phyloP scores from a whole-genome alignment of 2,113 vertebrate species.

The Marmota monax region DNA sequence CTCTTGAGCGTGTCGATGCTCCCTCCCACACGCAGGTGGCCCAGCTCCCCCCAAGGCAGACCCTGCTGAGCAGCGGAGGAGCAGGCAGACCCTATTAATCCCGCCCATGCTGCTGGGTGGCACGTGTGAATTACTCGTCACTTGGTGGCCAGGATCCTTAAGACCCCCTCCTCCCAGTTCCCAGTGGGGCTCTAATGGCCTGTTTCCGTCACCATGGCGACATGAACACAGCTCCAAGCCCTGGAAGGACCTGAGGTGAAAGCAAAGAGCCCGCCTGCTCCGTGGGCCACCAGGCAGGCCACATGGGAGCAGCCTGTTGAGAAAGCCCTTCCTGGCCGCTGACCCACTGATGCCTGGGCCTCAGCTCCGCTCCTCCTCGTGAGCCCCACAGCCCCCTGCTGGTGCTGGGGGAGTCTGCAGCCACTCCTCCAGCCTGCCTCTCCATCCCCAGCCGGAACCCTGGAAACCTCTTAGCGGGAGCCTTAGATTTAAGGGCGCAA shows the following conservation, averaged over 20 bases:
- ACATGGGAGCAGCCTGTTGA: not conserved
- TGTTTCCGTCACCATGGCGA: constrained; percentile 68
- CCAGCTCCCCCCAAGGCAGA: not conserved
- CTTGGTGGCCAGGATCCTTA: not conserved
- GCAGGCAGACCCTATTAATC: not conserved
- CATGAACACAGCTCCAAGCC: not conserved
- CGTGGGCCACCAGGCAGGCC: not conserved
- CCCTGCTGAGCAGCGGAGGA: not conserved
- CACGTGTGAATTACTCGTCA: not conserved
- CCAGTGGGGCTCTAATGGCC: not conserved
- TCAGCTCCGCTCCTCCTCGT: no score
- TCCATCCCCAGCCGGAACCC: not conserved
- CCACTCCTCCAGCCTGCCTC: not conserved
- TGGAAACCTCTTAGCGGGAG: not conserved
- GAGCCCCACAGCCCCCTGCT: not conserved
- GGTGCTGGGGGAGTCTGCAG: not conserved
- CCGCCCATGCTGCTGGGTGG: not conserved
- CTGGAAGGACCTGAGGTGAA: constrained; percentile 20
- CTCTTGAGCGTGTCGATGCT: no score
- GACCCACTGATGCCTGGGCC: accelerated
- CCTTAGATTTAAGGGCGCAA: accelerated
- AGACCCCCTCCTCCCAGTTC: constrained; percentile 1
- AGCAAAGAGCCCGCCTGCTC: not conserved
- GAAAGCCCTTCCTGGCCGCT: not conserved
- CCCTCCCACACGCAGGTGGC: not conserved